These are phyloP conservation scores for Scaptomyza parva DNA, from an alignment of 2,888 invertebrate genomes.

Conservation along the genomic window DNA sequence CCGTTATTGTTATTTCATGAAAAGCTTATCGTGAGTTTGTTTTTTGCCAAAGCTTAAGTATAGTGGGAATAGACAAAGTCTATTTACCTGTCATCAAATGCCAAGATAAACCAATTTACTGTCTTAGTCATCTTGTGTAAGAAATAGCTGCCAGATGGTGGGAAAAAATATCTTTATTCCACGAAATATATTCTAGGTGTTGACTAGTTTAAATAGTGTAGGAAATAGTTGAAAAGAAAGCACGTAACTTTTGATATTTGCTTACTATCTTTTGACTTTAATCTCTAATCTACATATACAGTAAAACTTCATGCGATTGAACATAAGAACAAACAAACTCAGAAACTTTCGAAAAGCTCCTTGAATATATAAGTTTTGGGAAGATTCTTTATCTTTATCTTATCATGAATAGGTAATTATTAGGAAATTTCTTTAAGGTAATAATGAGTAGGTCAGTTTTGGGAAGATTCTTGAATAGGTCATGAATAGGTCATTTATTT, in stretches of 20 bases:
- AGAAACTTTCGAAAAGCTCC: too few relatives aligned
- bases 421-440: too few relatives aligned
- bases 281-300: too few relatives aligned
- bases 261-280: not conserved
- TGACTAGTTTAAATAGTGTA: not conserved
- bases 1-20: slow-evolving; percentile 21
- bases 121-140: slow-evolving; percentile 58
- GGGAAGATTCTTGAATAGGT: too few relatives aligned
- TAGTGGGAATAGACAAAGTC: slow-evolving; percentile 40
- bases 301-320: not conserved
- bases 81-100: slow-evolving; percentile 35
- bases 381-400: too few relatives aligned
- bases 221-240: not conserved
- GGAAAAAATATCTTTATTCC: slow-evolving; percentile 10
- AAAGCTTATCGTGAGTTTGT: slow-evolving; percentile 40
- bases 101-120: slow-evolving; percentile 66
- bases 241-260: not conserved
- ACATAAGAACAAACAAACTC: not conserved
- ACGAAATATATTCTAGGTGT: slow-evolving; percentile 12
- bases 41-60: slow-evolving; percentile 31
- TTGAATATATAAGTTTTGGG: too few relatives aligned
- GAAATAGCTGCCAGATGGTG: slow-evolving; percentile 11
- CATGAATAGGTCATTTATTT: too few relatives aligned
- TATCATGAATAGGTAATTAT: too few relatives aligned
- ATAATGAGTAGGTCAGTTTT: too few relatives aligned